Evolutionary conservation across 2,888 invertebrate genomes (phyloP).

Genomic region (Oeneis ivallda): DNA sequence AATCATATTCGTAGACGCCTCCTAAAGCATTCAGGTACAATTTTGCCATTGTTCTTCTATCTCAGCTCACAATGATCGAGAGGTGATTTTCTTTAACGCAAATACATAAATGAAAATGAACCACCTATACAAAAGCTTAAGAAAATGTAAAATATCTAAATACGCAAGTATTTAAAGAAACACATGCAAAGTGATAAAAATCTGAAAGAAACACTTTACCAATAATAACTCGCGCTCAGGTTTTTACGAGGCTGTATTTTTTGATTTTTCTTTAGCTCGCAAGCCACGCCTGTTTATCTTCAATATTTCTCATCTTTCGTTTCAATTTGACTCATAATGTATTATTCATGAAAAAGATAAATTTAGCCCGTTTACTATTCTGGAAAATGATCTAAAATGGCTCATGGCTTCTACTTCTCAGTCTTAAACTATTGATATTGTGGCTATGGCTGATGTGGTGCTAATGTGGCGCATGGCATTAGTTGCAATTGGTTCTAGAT

Average conservation of each 20-base stretch:
- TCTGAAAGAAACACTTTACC: constrained; percentile 54
- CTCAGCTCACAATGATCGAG: background rate
- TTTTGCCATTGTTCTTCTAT: too few relatives aligned
- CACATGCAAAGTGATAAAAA: constrained; percentile 38
- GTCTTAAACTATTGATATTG: too few relatives aligned
- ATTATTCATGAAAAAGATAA: constrained; percentile 36
- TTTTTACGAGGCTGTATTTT: constrained; percentile 64
- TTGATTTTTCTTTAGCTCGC: constrained; percentile 46
- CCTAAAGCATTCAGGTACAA: too few relatives aligned
- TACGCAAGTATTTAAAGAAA: constrained; percentile 22
- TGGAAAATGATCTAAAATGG: constrained; percentile 10
- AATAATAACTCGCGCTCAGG: constrained; percentile 46
- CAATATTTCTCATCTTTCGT: constrained; percentile 57
- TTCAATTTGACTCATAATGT: constrained; percentile 53
- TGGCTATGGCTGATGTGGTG: too few relatives aligned
- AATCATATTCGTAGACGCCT: too few relatives aligned
- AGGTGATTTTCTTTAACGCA: background rate
- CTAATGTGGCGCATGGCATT: too few relatives aligned
- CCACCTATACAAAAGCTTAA: background rate
- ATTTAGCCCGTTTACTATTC: constrained; percentile 19
- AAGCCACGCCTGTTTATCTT: constrained; percentile 55
- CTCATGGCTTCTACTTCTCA: background rate
- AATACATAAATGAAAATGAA: background rate
- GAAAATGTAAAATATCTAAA: constrained; percentile 22
- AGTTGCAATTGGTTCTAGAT: too few relatives aligned